These are phyloP conservation scores for Myrmecobius fasciatus DNA, from an alignment of 2,113 vertebrate genomes.

Conservation along the genomic window DNA sequence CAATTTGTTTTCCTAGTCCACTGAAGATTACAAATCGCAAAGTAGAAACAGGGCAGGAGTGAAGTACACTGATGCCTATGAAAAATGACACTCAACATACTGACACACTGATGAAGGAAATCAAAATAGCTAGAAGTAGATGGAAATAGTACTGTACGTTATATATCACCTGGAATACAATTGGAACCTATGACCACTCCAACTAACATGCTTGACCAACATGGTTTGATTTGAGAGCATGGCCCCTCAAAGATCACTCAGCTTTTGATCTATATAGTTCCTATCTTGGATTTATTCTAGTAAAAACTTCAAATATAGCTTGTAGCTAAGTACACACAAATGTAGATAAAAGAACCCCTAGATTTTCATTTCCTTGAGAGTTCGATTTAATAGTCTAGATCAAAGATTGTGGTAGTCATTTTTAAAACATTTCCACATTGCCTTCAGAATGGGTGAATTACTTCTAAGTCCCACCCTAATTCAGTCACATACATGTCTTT, in stretches of 20 bases:
- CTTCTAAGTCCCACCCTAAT: not conserved
- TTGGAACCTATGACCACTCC: not conserved
- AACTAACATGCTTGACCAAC: not conserved
- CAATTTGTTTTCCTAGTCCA: slow-evolving; percentile 30
- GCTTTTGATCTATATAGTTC: not conserved
- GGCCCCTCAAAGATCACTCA: not conserved
- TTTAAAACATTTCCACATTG: not conserved
- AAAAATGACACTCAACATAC: slow-evolving; percentile 36
- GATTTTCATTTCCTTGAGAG: not conserved
- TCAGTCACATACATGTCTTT: not conserved
- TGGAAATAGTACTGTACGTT: not conserved
- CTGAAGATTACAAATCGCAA: slow-evolving; percentile 41
- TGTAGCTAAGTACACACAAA: not conserved
- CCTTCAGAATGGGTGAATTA: not conserved
- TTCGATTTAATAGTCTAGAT: not conserved
- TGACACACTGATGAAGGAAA: slow-evolving; percentile 11
- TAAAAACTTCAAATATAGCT: not conserved
- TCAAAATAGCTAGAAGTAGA: slow-evolving; percentile 14
- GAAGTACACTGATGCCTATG: slow-evolving; percentile 3
- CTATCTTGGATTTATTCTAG: not conserved
- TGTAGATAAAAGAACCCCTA: too few relatives aligned
- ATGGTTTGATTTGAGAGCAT: not conserved
- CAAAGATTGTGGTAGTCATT: not conserved
- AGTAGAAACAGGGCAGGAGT: not conserved
- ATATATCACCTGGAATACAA: not conserved